Evolutionary conservation across 2,797 vertebrate species (phyloP), one percentile per base, ranked within the genome.

Genomic region (Babyrousa celebensis): DNA sequence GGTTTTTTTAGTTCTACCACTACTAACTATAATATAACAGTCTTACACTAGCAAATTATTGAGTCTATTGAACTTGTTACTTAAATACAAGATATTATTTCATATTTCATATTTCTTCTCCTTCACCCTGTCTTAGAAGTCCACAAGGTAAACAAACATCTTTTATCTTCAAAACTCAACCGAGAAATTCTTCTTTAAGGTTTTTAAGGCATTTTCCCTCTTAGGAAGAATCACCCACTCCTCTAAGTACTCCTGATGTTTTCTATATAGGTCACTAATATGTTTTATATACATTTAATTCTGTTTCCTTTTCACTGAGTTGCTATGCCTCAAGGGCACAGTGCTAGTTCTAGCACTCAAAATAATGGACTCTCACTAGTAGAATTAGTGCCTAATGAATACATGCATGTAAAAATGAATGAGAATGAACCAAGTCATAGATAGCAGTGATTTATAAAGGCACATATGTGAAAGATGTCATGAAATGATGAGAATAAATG

Each of bases 271-370:
- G 60, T 67, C 74, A n/a, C 36, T 79, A 74, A 43, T n/a, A 23
- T 89, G 52, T 78, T 65, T 88, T 87, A 77, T 65, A 67, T 18
- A 63, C 63, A 15, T 65, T 89, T 84, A 91, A 86, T 95, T 85
- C 5, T 79, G 8, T 87, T 96, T 97, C 68, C 54, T 91, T 25
- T 82, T 89, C 72, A 94, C n/a, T 91, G 52, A 29, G 2, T 80
- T 86, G 36, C 29, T 89, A 27, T 60, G 58, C 89, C 89, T 68
- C 7, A 63, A 78, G 72, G 71, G 48, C 54, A 94, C 40, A 54
- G 15, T 84, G 68, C 43, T 54, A 80, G 12, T 52, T 83, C 48
- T 43, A 85, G 62, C 27, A 52, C 29, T 71, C 21, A 80, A 67
- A 94, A 82, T 65, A 87, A 82, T 32, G 1, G 6, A 5, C 20